Evolutionary conservation across 2,797 vertebrate species (phyloP).

Genomic region (Remorina albescens): DNA sequence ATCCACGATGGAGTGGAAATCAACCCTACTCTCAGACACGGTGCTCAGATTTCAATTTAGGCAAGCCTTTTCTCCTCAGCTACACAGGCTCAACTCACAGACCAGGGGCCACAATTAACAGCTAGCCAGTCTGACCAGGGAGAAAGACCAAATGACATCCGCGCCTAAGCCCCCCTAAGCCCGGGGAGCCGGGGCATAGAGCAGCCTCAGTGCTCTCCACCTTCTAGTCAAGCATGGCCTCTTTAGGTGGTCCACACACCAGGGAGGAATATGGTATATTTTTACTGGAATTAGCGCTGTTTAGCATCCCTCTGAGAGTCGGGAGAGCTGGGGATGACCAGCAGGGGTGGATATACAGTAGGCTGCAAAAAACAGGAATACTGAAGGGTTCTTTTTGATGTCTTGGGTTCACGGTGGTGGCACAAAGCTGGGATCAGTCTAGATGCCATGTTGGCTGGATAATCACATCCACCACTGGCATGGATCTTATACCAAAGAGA

Average conservation of each 20-base stretch:
- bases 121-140: constrained; percentile 79
- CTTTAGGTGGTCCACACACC: constrained; percentile 68
- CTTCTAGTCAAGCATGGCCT: constrained; percentile 78
- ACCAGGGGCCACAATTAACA: constrained; percentile 85
- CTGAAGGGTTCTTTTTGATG: constrained; percentile 61
- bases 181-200: constrained; percentile 65
- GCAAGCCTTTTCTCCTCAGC: constrained; percentile 74
- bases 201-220: constrained; percentile 63
- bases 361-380: constrained; percentile 65
- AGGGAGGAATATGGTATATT: constrained; percentile 65
- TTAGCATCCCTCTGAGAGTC: constrained; percentile 38
- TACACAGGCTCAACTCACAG: constrained; percentile 79
- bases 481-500: constrained; percentile 51
- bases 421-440: constrained; percentile 82
- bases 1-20: constrained; percentile 59
- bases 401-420: constrained; percentile 69
- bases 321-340: constrained; percentile 38
- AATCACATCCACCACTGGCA: constrained; percentile 75
- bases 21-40: constrained; percentile 79
- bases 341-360: constrained; percentile 66
- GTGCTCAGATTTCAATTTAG: constrained; percentile 87
- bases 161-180: constrained; percentile 85
- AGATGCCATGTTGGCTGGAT: constrained; percentile 68
- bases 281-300: constrained; percentile 66
- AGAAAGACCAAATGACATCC: constrained; percentile 80